Percentiles rank a stretch among this genome's conserved stretches.
These are phyloP conservation scores for Himalopsyche phryganea DNA, from an alignment of 1,140 invertebrate genomes.

Conservation along the genomic window DNA sequence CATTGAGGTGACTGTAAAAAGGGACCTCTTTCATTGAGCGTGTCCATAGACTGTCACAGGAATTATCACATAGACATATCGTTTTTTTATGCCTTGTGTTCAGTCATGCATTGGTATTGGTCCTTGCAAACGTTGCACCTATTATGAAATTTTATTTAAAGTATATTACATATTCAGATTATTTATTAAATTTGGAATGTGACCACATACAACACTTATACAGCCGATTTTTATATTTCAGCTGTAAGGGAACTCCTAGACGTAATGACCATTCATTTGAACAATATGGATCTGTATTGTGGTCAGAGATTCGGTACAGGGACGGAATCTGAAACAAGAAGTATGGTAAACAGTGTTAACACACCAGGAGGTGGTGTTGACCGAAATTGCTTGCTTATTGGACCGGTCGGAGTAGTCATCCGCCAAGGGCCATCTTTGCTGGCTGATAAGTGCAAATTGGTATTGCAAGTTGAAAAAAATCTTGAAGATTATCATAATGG, in stretches of 20 bases:
- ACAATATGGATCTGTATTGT: slow-evolving; percentile 72
- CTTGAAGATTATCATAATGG: slow-evolving; percentile 66
- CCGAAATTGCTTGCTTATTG: slow-evolving; percentile 11
- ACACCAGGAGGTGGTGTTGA: too few species aligned
- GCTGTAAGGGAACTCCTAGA: slow-evolving; percentile 60
- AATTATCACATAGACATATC: slow-evolving; percentile 1
- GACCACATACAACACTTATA: too few species aligned
- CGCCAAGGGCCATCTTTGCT: slow-evolving; percentile 60
- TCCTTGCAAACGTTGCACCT: too few species aligned
- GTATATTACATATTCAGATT: too few species aligned
- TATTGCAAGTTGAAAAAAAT: slow-evolving; percentile 79
- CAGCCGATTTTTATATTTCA: too few species aligned
- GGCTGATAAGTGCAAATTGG: slow-evolving; percentile 75
- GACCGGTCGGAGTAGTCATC: slow-evolving; percentile 11
- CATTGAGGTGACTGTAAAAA: too few species aligned
- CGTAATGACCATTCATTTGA: slow-evolving; percentile 71
- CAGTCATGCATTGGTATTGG: too few species aligned
- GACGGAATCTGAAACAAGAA: slow-evolving; percentile 5
- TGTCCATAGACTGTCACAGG: too few species aligned
- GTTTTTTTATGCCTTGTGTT: too few species aligned
- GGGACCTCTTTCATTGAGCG: too few species aligned
- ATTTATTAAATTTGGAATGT: too few species aligned
- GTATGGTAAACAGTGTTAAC: neutral
- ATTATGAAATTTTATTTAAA: too few species aligned
- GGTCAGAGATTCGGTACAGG: slow-evolving; percentile 44